Evolutionary conservation across 2,797 vertebrate species (phyloP), one percentile per base, ranked within the genome.

Genomic region (Yasuhikotakia modesta): DNA sequence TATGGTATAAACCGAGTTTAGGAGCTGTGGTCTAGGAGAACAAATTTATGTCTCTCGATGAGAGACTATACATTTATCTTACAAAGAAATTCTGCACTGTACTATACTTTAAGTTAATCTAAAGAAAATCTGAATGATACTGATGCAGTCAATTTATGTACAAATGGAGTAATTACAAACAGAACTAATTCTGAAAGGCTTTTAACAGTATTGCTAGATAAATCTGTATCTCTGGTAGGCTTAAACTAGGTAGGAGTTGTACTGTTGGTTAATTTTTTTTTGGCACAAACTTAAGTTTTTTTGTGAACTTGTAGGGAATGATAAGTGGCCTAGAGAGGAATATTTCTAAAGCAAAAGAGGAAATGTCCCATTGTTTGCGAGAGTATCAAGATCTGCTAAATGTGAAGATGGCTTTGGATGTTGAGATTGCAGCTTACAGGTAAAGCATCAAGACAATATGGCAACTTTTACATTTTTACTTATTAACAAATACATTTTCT

Each of bases 311-410:
- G 13, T 24, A 96, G 95, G 87, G 90, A 77, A 92, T 89, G 82
- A 94, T 96, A 88, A 89, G 86, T 79, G 92, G 94, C 66, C 88
- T 96, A 88, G 94, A 96, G 86, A 86, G 81, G 63, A 91, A 95
- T 43, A 94, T 95, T 79, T 70, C 83, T 1, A 93, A 94, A 3
- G 94, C 95, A 30, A 95, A 96, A 87, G 93, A 93, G 82, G 95
- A 96, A 89, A 96, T 96, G 95, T 90, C 93, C 1, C 92, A 90
- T 8, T 96, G 95, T 87, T 91, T 96, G 86, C 91, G 91, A 79
- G 95, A 96, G 78, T 95, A 95, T 81, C 95, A 95, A 81, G 94
- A 95, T 75, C 93, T 96, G 53, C 93, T 95, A 84, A 94, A 94
- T 17, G 93, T 94, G 58, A 95, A 95, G 88, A 94, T 95, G 93